Evolutionary conservation across 2,888 invertebrate species (phyloP).

Genomic region (Copidosoma aretas): DNA sequence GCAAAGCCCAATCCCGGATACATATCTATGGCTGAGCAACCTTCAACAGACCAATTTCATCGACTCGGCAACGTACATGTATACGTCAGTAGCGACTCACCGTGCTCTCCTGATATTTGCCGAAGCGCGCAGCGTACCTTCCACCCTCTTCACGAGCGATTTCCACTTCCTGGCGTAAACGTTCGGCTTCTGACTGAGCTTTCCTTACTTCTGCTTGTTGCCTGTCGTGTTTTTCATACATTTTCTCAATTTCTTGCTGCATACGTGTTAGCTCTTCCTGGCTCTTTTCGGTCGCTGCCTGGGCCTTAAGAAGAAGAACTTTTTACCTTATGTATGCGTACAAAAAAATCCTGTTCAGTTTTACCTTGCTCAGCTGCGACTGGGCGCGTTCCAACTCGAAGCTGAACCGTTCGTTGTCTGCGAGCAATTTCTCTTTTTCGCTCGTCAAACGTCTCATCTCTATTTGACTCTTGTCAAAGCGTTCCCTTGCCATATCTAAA

Average conservation of each 20-base stretch:
- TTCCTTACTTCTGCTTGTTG: slow-evolving; percentile 81
- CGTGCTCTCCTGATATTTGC: slow-evolving; percentile 77
- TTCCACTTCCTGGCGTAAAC: slow-evolving; percentile 74
- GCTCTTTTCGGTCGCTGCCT: slow-evolving; percentile 84
- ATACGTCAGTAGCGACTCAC: slow-evolving; percentile 8
- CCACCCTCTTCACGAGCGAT: slow-evolving; percentile 82
- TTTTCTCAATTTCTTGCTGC: slow-evolving; percentile 86
- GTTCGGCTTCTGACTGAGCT: slow-evolving; percentile 79
- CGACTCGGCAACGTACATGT: too few species aligned
- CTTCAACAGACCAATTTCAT: too few species aligned
- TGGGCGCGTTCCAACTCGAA: slow-evolving; percentile 88
- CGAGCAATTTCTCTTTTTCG: slow-evolving; percentile 84
- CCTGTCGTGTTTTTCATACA: slow-evolving; percentile 90
- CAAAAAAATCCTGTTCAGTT: too few species aligned
- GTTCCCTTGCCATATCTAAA: slow-evolving; percentile 85
- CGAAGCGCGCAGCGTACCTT: slow-evolving; percentile 74
- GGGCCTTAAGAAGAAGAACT: too few species aligned
- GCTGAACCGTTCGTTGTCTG: slow-evolving; percentile 82
- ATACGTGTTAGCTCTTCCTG: slow-evolving; percentile 88
- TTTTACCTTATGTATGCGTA: too few species aligned
- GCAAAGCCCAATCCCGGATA: too few species aligned
- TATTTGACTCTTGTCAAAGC: slow-evolving; percentile 86
- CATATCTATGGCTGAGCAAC: neutral
- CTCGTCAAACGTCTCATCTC: slow-evolving; percentile 82
- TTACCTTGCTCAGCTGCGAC: slow-evolving; percentile 83